Base-by-base conservation (phyloP, 2,888 invertebrate genomes). In the Limnephilus rhombicus region DNA sequence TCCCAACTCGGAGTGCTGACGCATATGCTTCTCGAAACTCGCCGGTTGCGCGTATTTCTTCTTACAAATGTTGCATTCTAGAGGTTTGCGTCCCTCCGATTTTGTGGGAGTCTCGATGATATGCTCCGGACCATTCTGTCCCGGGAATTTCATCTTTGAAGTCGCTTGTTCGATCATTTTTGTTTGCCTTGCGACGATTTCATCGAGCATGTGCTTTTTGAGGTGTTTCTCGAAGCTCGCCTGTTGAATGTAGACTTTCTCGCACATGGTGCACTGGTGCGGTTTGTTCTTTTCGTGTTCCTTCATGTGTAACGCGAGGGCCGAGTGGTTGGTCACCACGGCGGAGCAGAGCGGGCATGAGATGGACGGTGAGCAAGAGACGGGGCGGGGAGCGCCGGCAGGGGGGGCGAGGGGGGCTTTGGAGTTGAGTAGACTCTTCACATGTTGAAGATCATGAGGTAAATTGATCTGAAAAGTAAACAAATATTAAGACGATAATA, bases 11-110 rank as follows among this genome's bases (percentile, higher is more conserved):
- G 92, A 92, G 37, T 93, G 93, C 80, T 93, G 93, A 41, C 93
- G 91, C 93, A 93, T 93, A 91, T 93, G 93, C 89, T 93, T 93
- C 90, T 93, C 93, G 41, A 93, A 93, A 88, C 93, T 93, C 80
- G 93, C 93, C 18, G 93, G 93, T 90, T 93, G 93, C 29, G 93
- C 93, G 45, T 93, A 93, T 83, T 93, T 93, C 83, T 93, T 93
- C 91, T 91, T 92, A 45, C 93, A 93, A 41, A 93, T 92, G 41
- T 90, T 92, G 85, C 93, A 93, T 89, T 93, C 93, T 12, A 93
- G 90, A 24, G 93, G 93, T 49, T 93, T 93, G 31, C 91, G 90
- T 9, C 68, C 88, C n/a, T 90, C 92, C 3, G 89, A 18, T 86
- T 80, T 81, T 18, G 45, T 31, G 24, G 80, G 80, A 18, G 49